Evolutionary conservation across 1,140 invertebrate species (phyloP), one percentile per base, ranked within the genome.

Genomic region (Brachionus paranguensis): DNA sequence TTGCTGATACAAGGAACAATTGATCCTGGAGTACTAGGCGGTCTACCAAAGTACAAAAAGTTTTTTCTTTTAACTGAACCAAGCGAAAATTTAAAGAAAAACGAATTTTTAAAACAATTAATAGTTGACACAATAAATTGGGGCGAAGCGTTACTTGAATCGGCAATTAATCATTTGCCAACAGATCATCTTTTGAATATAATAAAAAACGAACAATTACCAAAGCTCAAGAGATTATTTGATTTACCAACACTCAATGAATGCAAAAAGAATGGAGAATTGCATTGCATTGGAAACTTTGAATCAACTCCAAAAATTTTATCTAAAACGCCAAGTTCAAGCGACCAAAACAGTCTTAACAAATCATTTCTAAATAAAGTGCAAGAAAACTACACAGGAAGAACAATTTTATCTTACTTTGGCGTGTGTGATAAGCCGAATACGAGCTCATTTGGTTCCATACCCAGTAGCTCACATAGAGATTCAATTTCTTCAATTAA

Each of bases 401-500:
- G 78, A 47, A 41, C 50, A 24, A 81, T 81, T 17, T 81, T 81
- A 29, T 81, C 78, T 1, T 81, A 81, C 45, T 37, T 81, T 20
- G 68, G 68, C 10, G 53, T 81, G 1, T 27, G 78, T 45, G 78
- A 81, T 17, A 81, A 81, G 17, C 41, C 72, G 3, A 76, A 47
- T 50, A 20, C 43, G 27, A 76, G 12, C 14, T 47, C 43, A 4
- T 50, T 76, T 47, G 33, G 33, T 7, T 0, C 1, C 33, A 27
- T 41, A 27, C 11, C 33, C 10, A 74, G n/a, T 11, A 76, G 43
- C 20, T 76, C 72, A 0, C 72, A 76, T 3, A 20, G 53, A 24
- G 78, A 81, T 7, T 81, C 78, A 41, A 81, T 81, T 5, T 64
- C 50, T 14, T 81, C 78, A 14, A 47, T 81, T n/a, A 81, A 81